Evolutionary conservation across 2,797 vertebrate species (phyloP).

Genomic region (Lates japonicus): DNA sequence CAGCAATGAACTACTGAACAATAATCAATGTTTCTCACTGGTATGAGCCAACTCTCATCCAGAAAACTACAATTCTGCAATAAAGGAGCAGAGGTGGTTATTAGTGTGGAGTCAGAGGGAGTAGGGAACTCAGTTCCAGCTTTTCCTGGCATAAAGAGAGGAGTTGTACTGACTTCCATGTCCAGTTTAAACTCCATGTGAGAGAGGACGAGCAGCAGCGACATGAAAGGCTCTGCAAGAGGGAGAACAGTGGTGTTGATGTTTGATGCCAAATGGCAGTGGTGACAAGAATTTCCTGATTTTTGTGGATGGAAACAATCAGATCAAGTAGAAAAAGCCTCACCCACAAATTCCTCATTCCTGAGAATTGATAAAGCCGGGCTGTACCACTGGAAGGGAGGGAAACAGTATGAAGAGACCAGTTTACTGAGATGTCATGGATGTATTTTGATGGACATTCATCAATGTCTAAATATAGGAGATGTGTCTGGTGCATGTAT

Average conservation of each 20-base stretch:
- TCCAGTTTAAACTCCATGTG: slow-evolving; percentile 89
- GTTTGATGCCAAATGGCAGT: background rate
- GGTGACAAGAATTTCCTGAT: slow-evolving; percentile 16
- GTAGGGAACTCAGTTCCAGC: background rate
- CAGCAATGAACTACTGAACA: background rate
- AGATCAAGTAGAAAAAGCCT: slow-evolving; percentile 48
- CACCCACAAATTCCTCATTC: slow-evolving; percentile 87
- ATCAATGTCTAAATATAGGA: background rate
- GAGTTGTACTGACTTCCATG: slow-evolving; percentile 83
- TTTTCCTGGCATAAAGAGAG: background rate
- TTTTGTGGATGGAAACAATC: slow-evolving; percentile 8
- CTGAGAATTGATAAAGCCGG: slow-evolving; percentile 83
- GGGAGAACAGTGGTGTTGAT: slow-evolving; percentile 3
- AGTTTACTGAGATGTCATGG: background rate
- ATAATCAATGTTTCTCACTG: slow-evolving; percentile 77
- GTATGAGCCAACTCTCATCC: slow-evolving; percentile 90
- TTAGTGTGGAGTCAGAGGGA: background rate
- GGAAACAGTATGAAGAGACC: slow-evolving; percentile 1
- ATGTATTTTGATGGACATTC: background rate
- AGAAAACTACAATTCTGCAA: slow-evolving; percentile 90
- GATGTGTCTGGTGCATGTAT: background rate
- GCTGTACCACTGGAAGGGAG: slow-evolving; percentile 87
- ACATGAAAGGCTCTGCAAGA: slow-evolving; percentile 88
- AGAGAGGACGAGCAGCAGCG: slow-evolving; percentile 85
- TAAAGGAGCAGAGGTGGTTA: slow-evolving; percentile 29